Base-by-base conservation (phyloP, 1,140 invertebrate genomes). In the Lethrus apterus region DNA sequence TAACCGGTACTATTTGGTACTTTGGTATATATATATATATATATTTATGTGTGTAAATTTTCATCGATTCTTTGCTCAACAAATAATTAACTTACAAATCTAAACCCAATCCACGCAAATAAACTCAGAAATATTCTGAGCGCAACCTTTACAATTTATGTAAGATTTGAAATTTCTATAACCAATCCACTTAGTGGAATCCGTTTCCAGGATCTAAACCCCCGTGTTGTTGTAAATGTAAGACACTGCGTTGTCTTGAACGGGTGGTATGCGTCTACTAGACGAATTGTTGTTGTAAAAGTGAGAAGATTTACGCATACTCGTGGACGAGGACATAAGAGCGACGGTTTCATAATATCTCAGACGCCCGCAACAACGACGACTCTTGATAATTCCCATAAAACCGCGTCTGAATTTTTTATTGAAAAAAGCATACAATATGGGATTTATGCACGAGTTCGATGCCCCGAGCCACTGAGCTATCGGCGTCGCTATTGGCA, bases 361-460 rank as follows among this genome's bases (percentile, higher is more conserved):
- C 18, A 89, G 70, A 31, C 85, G 77, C 3, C 84, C 86, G 61
- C 88, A 92, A 68, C 88, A 92, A 46, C 80, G 79, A 19, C 83
- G 75, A 52, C 84, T 88, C 63, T 87, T 84, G 1, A 94, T 75
- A 19, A 95, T 88, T 5, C 89, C 89, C 2, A 86, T 79, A 68
- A 97, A 98, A 1, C 93, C 93, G 29, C 86, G 82, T 1, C 93
- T 75, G 64, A 93, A 98, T 65, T 97, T 97, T 56, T 94, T 92
- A 66, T 95, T 96, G 71, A 96, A 95, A 66, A 92, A 94, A 0
- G 93, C 92, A 68, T 98, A 98, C n/a, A 98, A 77, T 31, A 96
- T 84, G 0, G 95, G 95, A 70, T 98, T 98, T 56, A 98, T 92
- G 73, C 92, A 96, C 19, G 90, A 93, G 66, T 98, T 98, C 13